phyloP scores from a whole-genome alignment of 2,113 vertebrate genomes.

The Microtus pennsylvanicus region DNA sequence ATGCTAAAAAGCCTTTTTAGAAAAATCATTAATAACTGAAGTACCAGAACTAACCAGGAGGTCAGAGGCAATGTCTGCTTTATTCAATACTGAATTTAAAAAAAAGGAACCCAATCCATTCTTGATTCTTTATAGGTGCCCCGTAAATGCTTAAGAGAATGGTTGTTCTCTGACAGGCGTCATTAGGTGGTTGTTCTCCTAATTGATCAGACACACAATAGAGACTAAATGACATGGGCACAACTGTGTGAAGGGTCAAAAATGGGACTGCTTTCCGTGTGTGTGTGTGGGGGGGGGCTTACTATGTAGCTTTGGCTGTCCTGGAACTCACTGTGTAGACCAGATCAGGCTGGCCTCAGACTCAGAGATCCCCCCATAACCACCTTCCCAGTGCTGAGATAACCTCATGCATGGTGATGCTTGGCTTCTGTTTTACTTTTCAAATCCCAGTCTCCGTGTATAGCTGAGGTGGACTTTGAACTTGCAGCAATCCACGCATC shows the following conservation, averaged over 20 bases:
- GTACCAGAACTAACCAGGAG: conserved; percentile 47
- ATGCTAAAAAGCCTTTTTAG: conserved; percentile 50
- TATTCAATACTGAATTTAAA: neutral
- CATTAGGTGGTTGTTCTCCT: neutral
- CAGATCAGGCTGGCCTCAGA: neutral
- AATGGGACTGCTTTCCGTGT: neutral
- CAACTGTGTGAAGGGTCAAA: conserved; percentile 42
- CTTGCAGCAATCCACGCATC: neutral
- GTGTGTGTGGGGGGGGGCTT: neutral
- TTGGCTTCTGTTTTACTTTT: neutral
- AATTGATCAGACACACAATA: conserved; percentile 42
- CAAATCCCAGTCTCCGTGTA: neutral
- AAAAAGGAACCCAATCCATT: neutral
- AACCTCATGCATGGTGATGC: no score
- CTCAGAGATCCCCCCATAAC: no score
- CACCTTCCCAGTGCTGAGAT: neutral
- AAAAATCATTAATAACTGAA: conserved; percentile 33
- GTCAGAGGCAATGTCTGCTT: conserved; percentile 43
- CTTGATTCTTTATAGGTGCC: neutral
- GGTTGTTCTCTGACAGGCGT: neutral
- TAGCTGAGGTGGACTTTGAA: neutral
- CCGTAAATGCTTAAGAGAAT: conserved; percentile 9
- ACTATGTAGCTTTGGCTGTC: neutral
- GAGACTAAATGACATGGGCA: neutral
- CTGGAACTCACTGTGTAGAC: neutral